Base-by-base conservation (phyloP, 2,888 invertebrate species). In the Cylindroiulus punctatus region DNA sequence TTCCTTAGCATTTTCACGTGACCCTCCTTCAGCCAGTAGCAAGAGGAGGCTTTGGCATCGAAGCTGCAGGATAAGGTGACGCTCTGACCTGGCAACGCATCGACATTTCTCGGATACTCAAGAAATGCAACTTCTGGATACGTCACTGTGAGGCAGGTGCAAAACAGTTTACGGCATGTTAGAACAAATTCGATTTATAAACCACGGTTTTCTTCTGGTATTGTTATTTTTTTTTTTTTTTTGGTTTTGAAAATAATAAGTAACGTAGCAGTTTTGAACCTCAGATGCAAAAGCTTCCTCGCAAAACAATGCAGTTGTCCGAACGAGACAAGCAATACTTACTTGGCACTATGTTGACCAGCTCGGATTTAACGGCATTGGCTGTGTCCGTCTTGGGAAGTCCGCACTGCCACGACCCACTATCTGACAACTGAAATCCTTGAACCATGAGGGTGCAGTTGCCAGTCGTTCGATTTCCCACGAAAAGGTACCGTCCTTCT, bases 401-500 rank as follows among this genome's bases (percentile, higher is more conserved):
- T 26, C 81, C 81, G n/a, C 81, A 81, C n/a, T 81, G 81, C 81
- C 81, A 81, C 17, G 12, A 2, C 32, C 81, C 81, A 32, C 12
- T 32, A 81, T 81, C 81, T n/a, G 30, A 10, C 12, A 26, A 30
- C 10, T 81, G 26, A 32, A 32, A 26, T 14, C 17, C 19, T n/a
- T 81, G 30, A 32, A 81, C n/a, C 32, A 17, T 32, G 17, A 81
- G 81, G 32, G 81, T 30, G 22, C 81, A 81, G 17, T 81, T 81
- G 32, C 81, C 81, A 1, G 2, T 3, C 2, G 26, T 12, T 81
- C 30, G 81, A 81, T 81, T 32, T 30, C 32, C 81, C 5, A 81
- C 81, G n/a, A 81, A 81, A n/a, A 14, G 32, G 81, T 81, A 81
- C 19, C 81, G 26, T 30, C 81, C 81, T 26, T 32, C 81, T 30